These are phyloP conservation scores for Procambarus clarkii DNA, from an alignment of 1,140 invertebrate genomes.

Conservation along the genomic window DNA sequence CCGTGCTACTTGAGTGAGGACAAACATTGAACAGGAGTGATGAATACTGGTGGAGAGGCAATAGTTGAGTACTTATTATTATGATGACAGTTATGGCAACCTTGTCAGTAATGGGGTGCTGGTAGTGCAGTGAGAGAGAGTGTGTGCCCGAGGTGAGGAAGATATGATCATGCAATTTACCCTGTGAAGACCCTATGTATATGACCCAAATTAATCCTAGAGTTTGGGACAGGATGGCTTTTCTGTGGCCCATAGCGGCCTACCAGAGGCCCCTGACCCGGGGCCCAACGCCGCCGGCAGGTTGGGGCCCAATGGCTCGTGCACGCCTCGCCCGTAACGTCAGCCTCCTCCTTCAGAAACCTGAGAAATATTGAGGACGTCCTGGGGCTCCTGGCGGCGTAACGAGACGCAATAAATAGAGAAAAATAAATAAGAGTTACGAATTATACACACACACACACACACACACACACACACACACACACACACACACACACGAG, in stretches of 20 bases:
- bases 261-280: not conserved
- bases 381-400: conserved; percentile 6
- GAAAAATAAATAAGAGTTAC: conserved; percentile 13
- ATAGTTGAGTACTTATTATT: not conserved
- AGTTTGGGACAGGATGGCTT: not conserved
- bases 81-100: conserved; percentile 28
- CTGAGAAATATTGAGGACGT: conserved; percentile 22
- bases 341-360: too few relatives aligned
- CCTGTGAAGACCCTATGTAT: not conserved
- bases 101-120: not conserved
- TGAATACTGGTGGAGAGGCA: not conserved
- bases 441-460: not conserved
- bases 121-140: not conserved
- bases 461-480: conserved; percentile 19
- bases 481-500: conserved; percentile 30
- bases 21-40: not conserved
- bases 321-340: too few relatives aligned
- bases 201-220: conserved; percentile 23
- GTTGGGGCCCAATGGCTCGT: not conserved
- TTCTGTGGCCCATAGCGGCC: not conserved
- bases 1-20: not conserved
- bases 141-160: not conserved
- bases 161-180: not conserved
- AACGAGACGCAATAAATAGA: not conserved
- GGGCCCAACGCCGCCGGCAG: conserved; percentile 50